Evolutionary conservation across 64 coral and sea anemone genomes (phyloP), one percentile per base, ranked within the genome.

Genomic region (Pocillopora damicornis): DNA sequence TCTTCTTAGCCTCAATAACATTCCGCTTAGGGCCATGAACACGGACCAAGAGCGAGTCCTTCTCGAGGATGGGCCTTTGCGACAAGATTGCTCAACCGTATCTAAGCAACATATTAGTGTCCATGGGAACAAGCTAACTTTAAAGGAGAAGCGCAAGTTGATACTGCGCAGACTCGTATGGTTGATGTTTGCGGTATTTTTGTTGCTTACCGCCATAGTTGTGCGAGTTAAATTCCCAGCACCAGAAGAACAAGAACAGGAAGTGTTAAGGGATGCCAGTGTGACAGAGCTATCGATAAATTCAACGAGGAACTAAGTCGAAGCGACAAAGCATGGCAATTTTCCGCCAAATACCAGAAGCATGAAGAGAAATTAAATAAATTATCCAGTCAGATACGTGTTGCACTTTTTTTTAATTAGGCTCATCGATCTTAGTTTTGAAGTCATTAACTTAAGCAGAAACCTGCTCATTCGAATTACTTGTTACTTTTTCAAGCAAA

Each of bases 21-120:
- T 25, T 60, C 78, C 78, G 6, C 78, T 80, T 2, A 80, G 78
- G 78, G 59, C 59, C 59, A 80, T 80, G 60, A 63, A 62, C 60
- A 62, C 0, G 26, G 59, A 26, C 59, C 25, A 11, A 23, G 13
- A 35, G 10, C 78, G 15, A 14, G 66, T 69, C 66, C 78, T 59
- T 59, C 78, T 80, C 26, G n/a, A n/a, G 20, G 66, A n/a, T 9
- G 66, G 66, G 23, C 66, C 66, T 26, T 7, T 23, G 0, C 20
- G 66, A 26, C 20, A 23, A 17, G 66, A 69, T 69, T 9, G 66
- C 10, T 26, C 5, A 35, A 36, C 3, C 23, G 59, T 36, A 17
- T 1, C 78, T 58, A 63, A 26, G 78, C 10, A 62, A 35, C 58
- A 62, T 15, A 23, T 60, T 35, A 15, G 78, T 36, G 26, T 80